phyloP scores from a whole-genome alignment of 1,140 invertebrate genomes.

The Acyrthosiphon pisum region DNA sequence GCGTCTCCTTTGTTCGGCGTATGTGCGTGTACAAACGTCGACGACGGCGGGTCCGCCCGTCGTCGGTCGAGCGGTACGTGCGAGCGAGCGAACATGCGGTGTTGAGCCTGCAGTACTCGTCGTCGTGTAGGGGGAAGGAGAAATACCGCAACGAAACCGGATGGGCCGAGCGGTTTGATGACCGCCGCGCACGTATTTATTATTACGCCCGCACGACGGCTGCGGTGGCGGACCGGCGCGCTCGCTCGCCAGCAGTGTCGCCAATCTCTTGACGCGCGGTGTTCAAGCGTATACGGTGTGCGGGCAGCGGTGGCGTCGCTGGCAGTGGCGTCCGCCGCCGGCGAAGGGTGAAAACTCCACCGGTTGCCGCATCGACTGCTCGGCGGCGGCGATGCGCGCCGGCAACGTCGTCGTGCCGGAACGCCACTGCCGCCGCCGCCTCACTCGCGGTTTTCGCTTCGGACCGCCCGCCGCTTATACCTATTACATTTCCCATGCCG shows the following conservation, averaged over 20 bases:
- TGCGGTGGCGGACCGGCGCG: conserved; percentile 8
- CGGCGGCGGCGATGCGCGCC: background rate
- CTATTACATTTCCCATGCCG: background rate
- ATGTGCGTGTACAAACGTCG: conserved; percentile 7
- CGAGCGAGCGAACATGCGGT: background rate
- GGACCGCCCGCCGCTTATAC: background rate
- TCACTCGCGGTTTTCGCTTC: background rate
- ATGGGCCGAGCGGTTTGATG: conserved; percentile 55
- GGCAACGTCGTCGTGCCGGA: conserved; percentile 26
- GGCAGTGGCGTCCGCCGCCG: background rate
- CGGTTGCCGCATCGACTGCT: conserved; percentile 27
- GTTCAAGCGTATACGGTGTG: background rate
- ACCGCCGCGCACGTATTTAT: conserved; percentile 49
- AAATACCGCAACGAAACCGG: conserved; percentile 51
- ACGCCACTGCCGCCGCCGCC: background rate
- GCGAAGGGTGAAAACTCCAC: conserved; percentile 44
- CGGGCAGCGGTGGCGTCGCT: background rate
- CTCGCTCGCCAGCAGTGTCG: conserved; percentile 41
- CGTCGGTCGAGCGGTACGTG: background rate
- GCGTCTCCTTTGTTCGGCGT: conserved; percentile 46
- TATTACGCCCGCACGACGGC: conserved; percentile 44
- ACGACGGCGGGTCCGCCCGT: background rate
- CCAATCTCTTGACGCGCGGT: conserved; percentile 29
- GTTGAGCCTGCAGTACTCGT: background rate
- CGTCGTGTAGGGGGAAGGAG: background rate